Evolutionary conservation across 2,113 vertebrate species (phyloP), one percentile per base, ranked within the genome.

Genomic region (Hipposideros armiger): DNA sequence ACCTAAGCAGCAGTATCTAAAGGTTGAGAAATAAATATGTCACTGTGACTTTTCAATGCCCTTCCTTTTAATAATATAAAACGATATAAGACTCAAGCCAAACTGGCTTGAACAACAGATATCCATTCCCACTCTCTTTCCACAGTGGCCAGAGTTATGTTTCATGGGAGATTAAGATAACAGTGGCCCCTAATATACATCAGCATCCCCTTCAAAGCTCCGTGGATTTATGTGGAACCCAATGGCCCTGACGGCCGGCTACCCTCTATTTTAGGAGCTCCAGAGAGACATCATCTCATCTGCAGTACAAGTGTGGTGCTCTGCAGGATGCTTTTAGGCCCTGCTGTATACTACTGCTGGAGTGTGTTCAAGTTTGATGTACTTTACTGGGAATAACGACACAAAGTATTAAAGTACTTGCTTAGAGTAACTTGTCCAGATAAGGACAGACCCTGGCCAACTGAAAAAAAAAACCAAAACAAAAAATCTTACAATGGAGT

Each of bases 131-230:
- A 40, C 1, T 28, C 69, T 60, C 67, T 94, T 56, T 90, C 50
- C 24, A 50, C 5, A n/a, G 24, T 62, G 47, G 36, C 3, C 16
- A 74, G 69, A 74, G 69, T 54, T 22, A n/a, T 8, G n/a, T 30
- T 94, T 96, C 82, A 85, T 4, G 17, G 32, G 66, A 92, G 24
- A 84, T 70, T 87, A 90, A 42, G 90, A 92, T 66, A 60, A 90
- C 15, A 42, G 32, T 50, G 73, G 32, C 40, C 11, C 42, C 72
- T 64, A 56, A 85, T 7, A 11, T 64, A 88, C 50, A 72, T 58
- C 47, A 72, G 36, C n/a, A 77, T 56, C 26, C 36, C 15, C 14
- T 52, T 73, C 84, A 91, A 4, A 77, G 82, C 24, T 73, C 56
- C 22, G 14, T 42, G 17, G 56, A 89, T 86, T 86, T 54, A 95